phyloP scores from a whole-genome alignment of 2,797 vertebrate species.

The Cebuella pygmaea region DNA sequence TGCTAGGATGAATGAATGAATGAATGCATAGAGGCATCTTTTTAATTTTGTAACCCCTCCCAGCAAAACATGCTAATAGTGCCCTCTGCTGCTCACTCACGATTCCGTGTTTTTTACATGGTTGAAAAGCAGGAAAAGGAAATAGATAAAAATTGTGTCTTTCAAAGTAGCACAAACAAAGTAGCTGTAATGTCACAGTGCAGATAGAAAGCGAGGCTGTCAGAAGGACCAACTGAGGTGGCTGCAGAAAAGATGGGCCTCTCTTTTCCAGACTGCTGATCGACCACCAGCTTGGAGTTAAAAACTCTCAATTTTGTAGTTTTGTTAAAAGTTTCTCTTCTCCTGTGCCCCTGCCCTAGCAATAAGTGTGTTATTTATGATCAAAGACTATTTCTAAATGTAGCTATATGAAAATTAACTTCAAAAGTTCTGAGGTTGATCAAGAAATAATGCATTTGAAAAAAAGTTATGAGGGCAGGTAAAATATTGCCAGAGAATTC shows the following conservation, averaged over 20 bases:
- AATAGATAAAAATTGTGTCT: not conserved
- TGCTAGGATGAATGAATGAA: not conserved
- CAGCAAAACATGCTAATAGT: slow-evolving; percentile 65
- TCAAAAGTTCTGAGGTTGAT: not conserved
- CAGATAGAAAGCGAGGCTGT: not conserved
- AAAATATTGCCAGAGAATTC: not conserved
- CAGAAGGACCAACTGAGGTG: not conserved
- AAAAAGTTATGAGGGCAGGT: not conserved
- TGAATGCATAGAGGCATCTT: not conserved
- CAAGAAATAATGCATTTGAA: not conserved
- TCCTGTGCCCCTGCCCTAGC: not conserved
- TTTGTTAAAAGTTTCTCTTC: not conserved
- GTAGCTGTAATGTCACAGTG: not conserved
- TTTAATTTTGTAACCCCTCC: not conserved
- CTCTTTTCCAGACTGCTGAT: not conserved
- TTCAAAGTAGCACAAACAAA: not conserved
- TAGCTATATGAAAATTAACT: not conserved
- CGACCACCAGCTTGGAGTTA: not conserved
- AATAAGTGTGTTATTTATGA: not conserved
- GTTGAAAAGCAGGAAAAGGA: not conserved
- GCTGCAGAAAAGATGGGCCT: not conserved
- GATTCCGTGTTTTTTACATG: not conserved
- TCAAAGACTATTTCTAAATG: not conserved
- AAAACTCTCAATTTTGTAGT: not conserved
- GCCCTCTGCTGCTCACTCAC: slow-evolving; percentile 75